A percentile compares a stretch with the other conserved stretches of the same genome.
These are phyloP conservation scores for Epinephelus cyanopodus DNA, from an alignment of 2,113 vertebrate species.

Conservation along the genomic window DNA sequence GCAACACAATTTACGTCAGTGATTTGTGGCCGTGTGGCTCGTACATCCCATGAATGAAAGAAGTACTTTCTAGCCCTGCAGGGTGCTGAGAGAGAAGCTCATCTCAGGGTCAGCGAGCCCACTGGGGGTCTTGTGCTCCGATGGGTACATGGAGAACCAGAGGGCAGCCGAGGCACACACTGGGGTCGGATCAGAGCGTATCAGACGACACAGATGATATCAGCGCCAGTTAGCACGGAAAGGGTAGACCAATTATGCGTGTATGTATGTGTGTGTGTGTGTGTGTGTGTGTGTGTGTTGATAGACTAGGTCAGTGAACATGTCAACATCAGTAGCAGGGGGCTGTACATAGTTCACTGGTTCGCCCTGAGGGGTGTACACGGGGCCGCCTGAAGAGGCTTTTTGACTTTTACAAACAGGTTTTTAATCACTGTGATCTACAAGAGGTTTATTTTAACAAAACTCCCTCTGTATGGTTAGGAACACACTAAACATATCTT, in stretches of 20 bases:
- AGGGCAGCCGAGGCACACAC: conserved; percentile 28
- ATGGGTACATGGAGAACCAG: conserved; percentile 49
- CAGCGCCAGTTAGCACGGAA: conserved; percentile 52
- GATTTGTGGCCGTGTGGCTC: conserved; percentile 26
- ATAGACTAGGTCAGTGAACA: conserved; percentile 81
- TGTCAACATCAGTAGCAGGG: conserved; percentile 78
- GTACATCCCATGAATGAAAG: conserved; percentile 26
- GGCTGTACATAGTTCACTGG: conserved; percentile 64
- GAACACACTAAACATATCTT: conserved; percentile 18
- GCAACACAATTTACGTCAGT: not conserved
- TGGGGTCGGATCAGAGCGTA: conserved; percentile 59
- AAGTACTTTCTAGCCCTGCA: conserved; percentile 27
- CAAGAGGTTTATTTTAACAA: conserved; percentile 10
- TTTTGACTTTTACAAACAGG: conserved; percentile 63
- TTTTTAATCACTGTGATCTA: conserved; percentile 50
- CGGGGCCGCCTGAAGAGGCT: conserved; percentile 24
- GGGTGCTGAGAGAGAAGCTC: conserved; percentile 51
- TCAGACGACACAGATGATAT: conserved; percentile 72
- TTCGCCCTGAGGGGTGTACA: conserved; percentile 46
- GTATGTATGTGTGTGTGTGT: conserved; percentile 48
- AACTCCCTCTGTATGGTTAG: conserved; percentile 12
- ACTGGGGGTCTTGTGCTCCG: conserved; percentile 56
- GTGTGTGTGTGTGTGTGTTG: conserved; percentile 54
- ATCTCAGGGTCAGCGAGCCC: conserved; percentile 65
- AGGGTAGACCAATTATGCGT: conserved; percentile 53